A percentile compares a stretch with the other conserved stretches of the same genome.
These are phyloP conservation scores for Cephus spinipes DNA, from an alignment of 2,888 invertebrate species.

Conservation along the genomic window DNA sequence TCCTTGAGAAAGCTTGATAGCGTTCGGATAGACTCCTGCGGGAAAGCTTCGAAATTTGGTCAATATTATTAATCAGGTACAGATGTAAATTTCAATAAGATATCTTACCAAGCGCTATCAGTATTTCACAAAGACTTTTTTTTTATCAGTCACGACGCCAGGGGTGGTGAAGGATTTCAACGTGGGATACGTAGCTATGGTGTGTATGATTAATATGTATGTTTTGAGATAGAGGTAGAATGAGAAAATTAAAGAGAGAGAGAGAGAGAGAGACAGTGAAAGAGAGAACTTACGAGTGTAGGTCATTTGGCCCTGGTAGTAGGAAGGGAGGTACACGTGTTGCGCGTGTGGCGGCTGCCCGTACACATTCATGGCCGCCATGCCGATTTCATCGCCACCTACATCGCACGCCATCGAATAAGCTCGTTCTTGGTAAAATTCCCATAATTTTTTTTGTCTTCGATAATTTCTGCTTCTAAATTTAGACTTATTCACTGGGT, in stretches of 20 bases:
- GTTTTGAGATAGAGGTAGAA: slow-evolving; percentile 34
- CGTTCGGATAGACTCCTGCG: background rate
- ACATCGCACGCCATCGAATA: slow-evolving; percentile 49
- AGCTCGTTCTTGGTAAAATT: slow-evolving; percentile 45
- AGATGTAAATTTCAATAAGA: background rate
- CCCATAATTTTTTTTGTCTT: slow-evolving; percentile 40
- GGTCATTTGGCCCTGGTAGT: slow-evolving; percentile 82
- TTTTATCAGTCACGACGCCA: slow-evolving; percentile 23
- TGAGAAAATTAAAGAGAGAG: background rate
- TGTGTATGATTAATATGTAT: slow-evolving; percentile 25
- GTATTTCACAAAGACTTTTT: background rate
- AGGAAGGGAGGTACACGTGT: slow-evolving; percentile 86
- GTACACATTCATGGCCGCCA: slow-evolving; percentile 73
- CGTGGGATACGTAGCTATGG: background rate
- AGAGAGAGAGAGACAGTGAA: slow-evolving; percentile 35
- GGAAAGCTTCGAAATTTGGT: background rate
- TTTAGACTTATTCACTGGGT: slow-evolving; percentile 51
- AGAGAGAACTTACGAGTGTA: slow-evolving; percentile 79
- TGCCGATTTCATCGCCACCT: slow-evolving; percentile 67
- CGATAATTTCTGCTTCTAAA: slow-evolving; percentile 30
- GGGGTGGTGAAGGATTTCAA: slow-evolving; percentile 23
- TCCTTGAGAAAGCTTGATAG: background rate
- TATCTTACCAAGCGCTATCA: background rate
- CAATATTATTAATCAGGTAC: background rate
- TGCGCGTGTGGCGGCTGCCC: slow-evolving; percentile 81